Percentiles rank a stretch among this genome's conserved stretches.
These are phyloP conservation scores for Limulus polyphemus DNA, from an alignment of 2,888 invertebrate species.

Conservation along the genomic window DNA sequence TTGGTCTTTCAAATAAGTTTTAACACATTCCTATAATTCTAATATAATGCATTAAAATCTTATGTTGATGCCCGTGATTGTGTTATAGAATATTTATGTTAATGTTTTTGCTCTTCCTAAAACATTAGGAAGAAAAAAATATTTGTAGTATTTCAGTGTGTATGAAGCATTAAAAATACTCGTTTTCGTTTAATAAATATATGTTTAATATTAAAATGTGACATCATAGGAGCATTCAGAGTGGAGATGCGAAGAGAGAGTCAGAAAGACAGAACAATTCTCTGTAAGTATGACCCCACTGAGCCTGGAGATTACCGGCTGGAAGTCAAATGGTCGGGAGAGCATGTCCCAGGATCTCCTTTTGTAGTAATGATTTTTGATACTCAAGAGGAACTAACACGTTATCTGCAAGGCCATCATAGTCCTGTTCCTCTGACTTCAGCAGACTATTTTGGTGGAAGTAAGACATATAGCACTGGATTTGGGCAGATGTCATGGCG, in stretches of 20 bases:
- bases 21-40: too few relatives aligned
- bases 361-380: constrained; percentile 99
- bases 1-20: too few relatives aligned
- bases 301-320: constrained; percentile 98
- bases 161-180: background rate
- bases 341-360: constrained; percentile 93
- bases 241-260: constrained; percentile 99
- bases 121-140: too few relatives aligned
- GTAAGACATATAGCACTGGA: constrained; percentile 36
- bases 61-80: too few relatives aligned
- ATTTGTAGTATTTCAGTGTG: too few relatives aligned
- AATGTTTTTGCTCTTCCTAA: too few relatives aligned
- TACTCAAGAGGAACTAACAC: constrained; percentile 82
- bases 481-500: constrained; percentile 46
- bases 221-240: constrained; percentile 69
- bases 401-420: constrained; percentile 38
- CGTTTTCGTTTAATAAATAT: background rate
- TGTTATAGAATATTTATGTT: too few relatives aligned
- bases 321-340: constrained; percentile 94
- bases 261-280: constrained; percentile 92
- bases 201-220: background rate
- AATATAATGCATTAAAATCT: too few relatives aligned
- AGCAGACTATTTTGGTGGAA: constrained; percentile 24
- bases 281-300: constrained; percentile 96
- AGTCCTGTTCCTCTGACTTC: constrained; percentile 10